phyloP scores from a whole-genome alignment of 2,113 vertebrate species.

The Rhodinocichla rosea region DNA sequence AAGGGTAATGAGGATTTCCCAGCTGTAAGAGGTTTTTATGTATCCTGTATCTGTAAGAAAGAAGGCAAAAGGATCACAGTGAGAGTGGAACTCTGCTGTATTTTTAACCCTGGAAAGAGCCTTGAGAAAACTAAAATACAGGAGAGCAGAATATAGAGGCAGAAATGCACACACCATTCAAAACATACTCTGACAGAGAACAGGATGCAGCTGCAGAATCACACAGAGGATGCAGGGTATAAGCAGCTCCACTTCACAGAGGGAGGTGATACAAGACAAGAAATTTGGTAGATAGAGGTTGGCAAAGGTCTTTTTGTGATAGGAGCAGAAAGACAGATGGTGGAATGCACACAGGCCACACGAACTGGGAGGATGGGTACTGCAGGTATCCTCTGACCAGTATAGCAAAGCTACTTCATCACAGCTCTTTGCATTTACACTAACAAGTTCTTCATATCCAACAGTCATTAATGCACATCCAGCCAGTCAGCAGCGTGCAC shows the following conservation, averaged over 20 bases:
- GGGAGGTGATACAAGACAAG: not conserved
- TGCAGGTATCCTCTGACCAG: not conserved
- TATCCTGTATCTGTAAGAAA: conserved; percentile 61
- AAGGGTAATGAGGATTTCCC: conserved; percentile 2
- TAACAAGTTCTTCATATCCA: not conserved
- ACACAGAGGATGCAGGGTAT: not conserved
- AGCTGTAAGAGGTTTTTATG: not conserved
- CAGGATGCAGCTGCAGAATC: not conserved
- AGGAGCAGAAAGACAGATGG: not conserved
- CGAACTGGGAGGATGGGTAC: not conserved
- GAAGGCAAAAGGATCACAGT: not conserved
- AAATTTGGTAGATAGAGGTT: not conserved
- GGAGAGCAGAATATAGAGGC: not conserved
- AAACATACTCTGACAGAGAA: not conserved
- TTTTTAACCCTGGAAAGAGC: not conserved
- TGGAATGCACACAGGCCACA: not conserved
- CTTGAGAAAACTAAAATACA: not conserved
- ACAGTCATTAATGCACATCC: not conserved
- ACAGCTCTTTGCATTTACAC: not conserved
- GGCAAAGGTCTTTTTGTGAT: not conserved
- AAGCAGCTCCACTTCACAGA: not conserved
- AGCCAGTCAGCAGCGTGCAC: not conserved
- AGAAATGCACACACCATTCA: not conserved
- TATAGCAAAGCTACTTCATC: not conserved
- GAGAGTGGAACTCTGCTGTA: not conserved